Conservation (phyloP, 2,888 invertebrate species). For the Nowickia ferox region DNA sequence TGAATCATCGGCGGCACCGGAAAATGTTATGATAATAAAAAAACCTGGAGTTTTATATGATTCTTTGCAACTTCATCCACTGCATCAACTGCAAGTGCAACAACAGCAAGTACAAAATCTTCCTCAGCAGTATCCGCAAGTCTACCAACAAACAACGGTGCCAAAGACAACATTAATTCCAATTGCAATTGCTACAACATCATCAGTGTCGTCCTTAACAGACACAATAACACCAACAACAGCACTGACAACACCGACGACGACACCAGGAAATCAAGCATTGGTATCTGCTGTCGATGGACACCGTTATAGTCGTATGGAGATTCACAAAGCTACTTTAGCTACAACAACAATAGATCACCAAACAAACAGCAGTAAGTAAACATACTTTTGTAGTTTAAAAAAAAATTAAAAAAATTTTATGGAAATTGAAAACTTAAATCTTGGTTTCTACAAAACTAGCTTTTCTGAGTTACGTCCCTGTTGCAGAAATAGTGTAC, state of each 20-base stretch:
- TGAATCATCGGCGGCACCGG: slow-evolving; percentile 63
- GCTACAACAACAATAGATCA: slow-evolving; percentile 80
- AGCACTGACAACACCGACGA: slow-evolving; percentile 24
- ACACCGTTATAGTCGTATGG: slow-evolving; percentile 80
- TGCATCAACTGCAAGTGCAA: slow-evolving; percentile 76
- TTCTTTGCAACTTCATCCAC: slow-evolving; percentile 80
- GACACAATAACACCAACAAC: slow-evolving; percentile 15
- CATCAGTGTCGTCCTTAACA: slow-evolving; percentile 44
- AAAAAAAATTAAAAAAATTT: too few relatives aligned
- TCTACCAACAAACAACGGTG: slow-evolving; percentile 58
- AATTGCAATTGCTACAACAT: slow-evolving; percentile 49
- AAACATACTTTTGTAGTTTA: not conserved
- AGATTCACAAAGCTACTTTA: slow-evolving; percentile 81
- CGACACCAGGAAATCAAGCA: slow-evolving; percentile 66
- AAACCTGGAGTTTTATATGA: slow-evolving; percentile 80
- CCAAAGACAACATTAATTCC: slow-evolving; percentile 65
- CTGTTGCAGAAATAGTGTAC: too few relatives aligned
- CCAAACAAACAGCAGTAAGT: slow-evolving; percentile 77
- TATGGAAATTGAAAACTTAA: too few relatives aligned
- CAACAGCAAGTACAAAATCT: slow-evolving; percentile 73
- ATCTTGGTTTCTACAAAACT: too few relatives aligned
- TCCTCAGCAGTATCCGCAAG: slow-evolving; percentile 66
- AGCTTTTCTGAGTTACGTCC: too few relatives aligned
- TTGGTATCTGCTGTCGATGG: slow-evolving; percentile 77
- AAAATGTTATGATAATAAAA: slow-evolving; percentile 74